These are phyloP conservation scores for Novumbra hubbsi DNA, from an alignment of 2,797 vertebrate genomes.

Conservation along the genomic window DNA sequence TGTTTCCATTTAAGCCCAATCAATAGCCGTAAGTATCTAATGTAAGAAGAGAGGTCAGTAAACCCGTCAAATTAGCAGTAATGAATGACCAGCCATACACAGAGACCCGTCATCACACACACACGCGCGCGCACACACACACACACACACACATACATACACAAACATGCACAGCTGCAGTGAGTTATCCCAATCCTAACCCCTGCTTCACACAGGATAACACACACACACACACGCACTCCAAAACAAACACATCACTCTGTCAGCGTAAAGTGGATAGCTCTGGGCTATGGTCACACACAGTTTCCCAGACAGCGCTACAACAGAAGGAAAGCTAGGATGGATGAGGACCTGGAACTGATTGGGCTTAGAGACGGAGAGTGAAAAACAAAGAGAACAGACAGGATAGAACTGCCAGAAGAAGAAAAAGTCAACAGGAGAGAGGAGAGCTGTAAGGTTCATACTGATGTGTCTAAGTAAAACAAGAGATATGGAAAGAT, in stretches of 20 bases:
- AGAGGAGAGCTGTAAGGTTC: conserved; percentile 75
- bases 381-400: background rate
- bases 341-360: background rate
- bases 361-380: background rate
- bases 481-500: conserved; percentile 38
- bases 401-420: background rate
- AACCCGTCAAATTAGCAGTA: conserved; percentile 81
- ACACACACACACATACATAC: conserved; percentile 22
- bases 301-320: conserved; percentile 66
- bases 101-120: conserved; percentile 60
- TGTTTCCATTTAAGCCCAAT: conserved; percentile 78
- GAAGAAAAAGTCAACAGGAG: conserved; percentile 11
- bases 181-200: conserved; percentile 67
- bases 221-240: conserved; percentile 1
- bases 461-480: conserved; percentile 26
- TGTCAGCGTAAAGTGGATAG: conserved; percentile 70
- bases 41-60: conserved; percentile 76
- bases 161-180: conserved; percentile 55
- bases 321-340: background rate
- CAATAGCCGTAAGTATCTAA: conserved; percentile 79
- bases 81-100: conserved; percentile 71
- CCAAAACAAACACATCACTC: background rate
- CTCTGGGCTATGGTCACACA: conserved; percentile 77
- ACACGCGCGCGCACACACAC: background rate
- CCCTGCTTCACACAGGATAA: conserved; percentile 45